Evolutionary conservation across 2,113 vertebrate genomes (phyloP), one percentile per base, ranked within the genome.

Genomic region (Pelmatolapia mariae): DNA sequence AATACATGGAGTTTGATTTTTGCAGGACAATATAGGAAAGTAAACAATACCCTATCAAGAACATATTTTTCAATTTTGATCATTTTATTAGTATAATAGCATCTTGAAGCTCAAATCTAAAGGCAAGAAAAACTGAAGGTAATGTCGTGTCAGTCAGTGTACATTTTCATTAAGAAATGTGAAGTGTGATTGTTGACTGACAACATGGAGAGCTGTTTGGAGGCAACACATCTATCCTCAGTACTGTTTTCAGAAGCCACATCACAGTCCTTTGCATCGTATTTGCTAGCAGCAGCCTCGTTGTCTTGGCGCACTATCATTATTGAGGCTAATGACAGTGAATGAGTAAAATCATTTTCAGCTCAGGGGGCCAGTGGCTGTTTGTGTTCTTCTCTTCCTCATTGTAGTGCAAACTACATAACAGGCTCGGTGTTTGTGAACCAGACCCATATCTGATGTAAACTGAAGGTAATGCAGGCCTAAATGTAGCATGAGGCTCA

Each of bases 281-380:
- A 93, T 92, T 90, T 15, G 93, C 94, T 90, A 33, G 83, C 29
- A 52, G 92, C 90, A 86, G 76, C 63, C 47, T 90, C 57, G 33
- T 88, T 78, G 40, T 89, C 88, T 89, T 85, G 90, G 83, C 87
- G 68, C 89, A 83, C 90, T 91, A 87, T 93, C 89, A 92, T 94
- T 87, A 95, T 93, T 94, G 92, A 93, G 80, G 88, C 91, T 95
- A 91, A 95, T 93, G 90, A 92, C 93, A 89, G 89, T 93, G 90
- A 94, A 95, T 93, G 89, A 93, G 90, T 88, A 82, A 90, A 94
- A 87, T 89, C 24, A 89, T 89, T 90, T 82, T 91, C 80, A 82
- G 86, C 86, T 89, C 11, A 16, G 53, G 71, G 61, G 81, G 80
- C 90, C 86, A 91, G 92, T 26, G 88, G 89, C 91, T 94, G 81